Base-by-base conservation (phyloP, 2,888 invertebrate genomes). In the Stenichneumon culpator region DNA sequence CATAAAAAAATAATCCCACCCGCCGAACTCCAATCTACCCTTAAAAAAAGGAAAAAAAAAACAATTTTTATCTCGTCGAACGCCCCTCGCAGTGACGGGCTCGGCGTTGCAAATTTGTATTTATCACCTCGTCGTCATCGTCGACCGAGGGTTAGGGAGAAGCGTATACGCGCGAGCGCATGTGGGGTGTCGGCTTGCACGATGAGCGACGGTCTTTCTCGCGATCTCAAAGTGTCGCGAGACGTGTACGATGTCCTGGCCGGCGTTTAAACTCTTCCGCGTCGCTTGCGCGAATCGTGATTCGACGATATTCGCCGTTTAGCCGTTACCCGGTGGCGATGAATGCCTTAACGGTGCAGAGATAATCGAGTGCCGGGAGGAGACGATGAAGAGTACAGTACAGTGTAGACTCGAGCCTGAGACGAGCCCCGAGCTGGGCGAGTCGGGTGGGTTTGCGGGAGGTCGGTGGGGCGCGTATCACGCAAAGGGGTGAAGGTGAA, bases 281-380 rank as follows among this genome's bases (percentile, higher is more conserved):
- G 80, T 86, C 75, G 85, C 83, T 88, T 87, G 82, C 86, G 87
- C 88, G 87, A 88, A 88, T 88, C 87, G 87, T 87, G 87, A 83
- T 84, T 86, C 86, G 84, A 82, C 84, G 86, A 86, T 87, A 86
- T 86, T 83, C 84, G 83, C 79, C 85, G 87, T 86, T 87, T 83
- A 87, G 81, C 83, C 82, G 78, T 72, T 67, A 82, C 77, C 67
- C 86, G 57, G 86, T 81, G 78, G 86, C 91, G 90, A 90, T 90
- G 92, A 92, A 92, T 90, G 92, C 91, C 90, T 91, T 90, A 92
- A 93, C 92, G 91, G 90, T 90, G 89, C 91, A 86, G 88, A 91
- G 92, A 93, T 93, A 93, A 93, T 92, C 93, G 91, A 90, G 90
- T 90, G 89, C 90, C 89, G 88, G 36, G 69, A 72, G 68, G 86